A percentile compares a stretch with the other conserved stretches of the same genome.
Evolutionary conservation across 2,888 invertebrate species (phyloP).

Genomic region (Arctia plantaginis): DNA sequence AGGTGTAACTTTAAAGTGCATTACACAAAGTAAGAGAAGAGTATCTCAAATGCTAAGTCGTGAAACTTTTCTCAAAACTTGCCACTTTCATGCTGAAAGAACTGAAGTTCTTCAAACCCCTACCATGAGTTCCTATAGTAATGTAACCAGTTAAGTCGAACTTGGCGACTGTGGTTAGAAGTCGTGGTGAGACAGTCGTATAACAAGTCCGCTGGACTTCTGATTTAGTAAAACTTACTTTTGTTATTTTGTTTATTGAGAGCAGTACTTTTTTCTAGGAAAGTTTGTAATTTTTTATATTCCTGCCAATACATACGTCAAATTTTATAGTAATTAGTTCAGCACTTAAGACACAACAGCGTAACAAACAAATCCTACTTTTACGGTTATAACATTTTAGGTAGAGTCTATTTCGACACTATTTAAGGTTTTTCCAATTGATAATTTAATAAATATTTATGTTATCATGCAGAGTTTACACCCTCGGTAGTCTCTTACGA

Average conservation of each 20-base stretch:
- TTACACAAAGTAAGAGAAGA: slow-evolving; percentile 27
- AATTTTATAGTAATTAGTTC: neutral
- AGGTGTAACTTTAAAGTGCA: slow-evolving; percentile 29
- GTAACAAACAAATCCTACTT: neutral
- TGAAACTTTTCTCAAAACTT: slow-evolving; percentile 41
- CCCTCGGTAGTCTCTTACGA: too few species aligned
- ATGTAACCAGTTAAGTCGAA: neutral
- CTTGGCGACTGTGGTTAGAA: neutral
- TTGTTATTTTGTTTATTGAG: neutral
- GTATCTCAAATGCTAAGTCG: slow-evolving; percentile 29
- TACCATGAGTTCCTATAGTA: slow-evolving; percentile 2
- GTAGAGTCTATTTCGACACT: too few species aligned
- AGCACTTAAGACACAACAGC: neutral
- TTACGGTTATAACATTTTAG: too few species aligned
- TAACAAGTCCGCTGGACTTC: neutral
- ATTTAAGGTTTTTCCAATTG: too few species aligned
- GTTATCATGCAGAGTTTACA: too few species aligned
- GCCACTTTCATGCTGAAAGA: slow-evolving; percentile 26
- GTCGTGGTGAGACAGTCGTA: neutral
- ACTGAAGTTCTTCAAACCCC: neutral
- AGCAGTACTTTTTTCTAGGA: neutral
- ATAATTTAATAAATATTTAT: too few species aligned
- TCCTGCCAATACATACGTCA: neutral
- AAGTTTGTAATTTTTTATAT: neutral
- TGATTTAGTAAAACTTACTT: neutral